These are phyloP conservation scores for Dolichoris vasculosae DNA, from an alignment of 1,140 invertebrate species.

Conservation along the genomic window DNA sequence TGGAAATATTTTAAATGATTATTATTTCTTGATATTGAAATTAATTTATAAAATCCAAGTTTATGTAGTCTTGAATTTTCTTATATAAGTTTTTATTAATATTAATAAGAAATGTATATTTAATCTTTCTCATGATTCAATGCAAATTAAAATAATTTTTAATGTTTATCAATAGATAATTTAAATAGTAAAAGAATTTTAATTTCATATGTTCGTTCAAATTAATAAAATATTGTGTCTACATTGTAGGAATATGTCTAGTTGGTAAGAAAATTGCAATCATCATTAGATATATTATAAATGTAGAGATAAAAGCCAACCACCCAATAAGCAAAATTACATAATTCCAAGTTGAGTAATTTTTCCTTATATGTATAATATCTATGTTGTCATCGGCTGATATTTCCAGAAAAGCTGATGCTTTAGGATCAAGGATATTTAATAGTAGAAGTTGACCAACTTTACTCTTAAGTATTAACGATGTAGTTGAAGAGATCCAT, in stretches of 20 bases:
- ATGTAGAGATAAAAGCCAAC: slow-evolving; percentile 57
- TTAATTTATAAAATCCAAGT: no score
- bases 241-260: not conserved
- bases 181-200: not conserved
- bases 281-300: slow-evolving; percentile 55
- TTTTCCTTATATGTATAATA: slow-evolving; percentile 37
- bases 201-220: not conserved
- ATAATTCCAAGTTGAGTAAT: slow-evolving; percentile 56
- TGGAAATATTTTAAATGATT: no score
- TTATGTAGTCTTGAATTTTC: no score
- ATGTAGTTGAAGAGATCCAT: slow-evolving; percentile 56
- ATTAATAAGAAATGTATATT: not conserved
- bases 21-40: no score
- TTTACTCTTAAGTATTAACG: slow-evolving; percentile 53
- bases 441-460: slow-evolving; percentile 62
- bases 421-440: slow-evolving; percentile 64
- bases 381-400: slow-evolving; percentile 62
- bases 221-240: not conserved
- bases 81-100: no score
- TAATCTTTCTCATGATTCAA: not conserved
- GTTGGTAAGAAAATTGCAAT: slow-evolving; percentile 1
- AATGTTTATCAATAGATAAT: not conserved
- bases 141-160: not conserved
- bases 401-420: slow-evolving; percentile 58
- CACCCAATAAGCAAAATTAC: slow-evolving; percentile 59